Evolutionary conservation across 2,797 vertebrate genomes (phyloP), one percentile per base, ranked within the genome.

Genomic region (Trichosurus vulpecula): DNA sequence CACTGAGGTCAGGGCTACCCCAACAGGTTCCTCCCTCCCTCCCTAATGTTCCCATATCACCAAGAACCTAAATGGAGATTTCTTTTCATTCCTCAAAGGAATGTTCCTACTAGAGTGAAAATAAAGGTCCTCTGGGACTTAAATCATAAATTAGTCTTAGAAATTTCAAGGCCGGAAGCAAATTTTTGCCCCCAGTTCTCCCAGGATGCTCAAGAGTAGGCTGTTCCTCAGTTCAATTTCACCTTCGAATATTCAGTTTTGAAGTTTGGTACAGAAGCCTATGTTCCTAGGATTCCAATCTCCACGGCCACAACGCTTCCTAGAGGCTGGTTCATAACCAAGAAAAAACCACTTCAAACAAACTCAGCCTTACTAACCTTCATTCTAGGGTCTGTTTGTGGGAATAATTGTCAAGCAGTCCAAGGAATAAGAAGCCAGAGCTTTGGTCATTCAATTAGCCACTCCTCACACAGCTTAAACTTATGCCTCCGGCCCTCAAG

Each of bases 271-370:
- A 47, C 74, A 93, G 6, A 89, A 90, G 14, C 0, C 29, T 89
- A 51, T 89, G 41, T 31, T 92, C 90, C 54, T 31, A 91, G 14
- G 47, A 16, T 94, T n/a, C 91, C 41, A 47, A 95, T 93, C 93
- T 61, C 47, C 14, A 19, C 31, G 74, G 56, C 52, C 54, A 92
- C 30, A 90, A 92, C 94, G 91, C 8, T 52, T 58, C 91, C 47
- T 25, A 12, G 16, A 90, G 95, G 22, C 93, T 52, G 41, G 1
- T 22, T 52, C 90, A 56, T 92, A 91, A 93, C 22, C 87, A 16
- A 92, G 91, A 29, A 91, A 6, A 91, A 2, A 90, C 47, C 90
- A 95, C 92, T 93, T 53, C 51, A 89, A 92, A 61, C 31, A 55
- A 92, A 93, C 5, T 30, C 31, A n/a, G 55, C 90, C 0, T 2